These are phyloP conservation scores for Spongilla lacustris DNA, from an alignment of 37 sponge, comb jelly and placozoan genomes.

Conservation along the genomic window DNA sequence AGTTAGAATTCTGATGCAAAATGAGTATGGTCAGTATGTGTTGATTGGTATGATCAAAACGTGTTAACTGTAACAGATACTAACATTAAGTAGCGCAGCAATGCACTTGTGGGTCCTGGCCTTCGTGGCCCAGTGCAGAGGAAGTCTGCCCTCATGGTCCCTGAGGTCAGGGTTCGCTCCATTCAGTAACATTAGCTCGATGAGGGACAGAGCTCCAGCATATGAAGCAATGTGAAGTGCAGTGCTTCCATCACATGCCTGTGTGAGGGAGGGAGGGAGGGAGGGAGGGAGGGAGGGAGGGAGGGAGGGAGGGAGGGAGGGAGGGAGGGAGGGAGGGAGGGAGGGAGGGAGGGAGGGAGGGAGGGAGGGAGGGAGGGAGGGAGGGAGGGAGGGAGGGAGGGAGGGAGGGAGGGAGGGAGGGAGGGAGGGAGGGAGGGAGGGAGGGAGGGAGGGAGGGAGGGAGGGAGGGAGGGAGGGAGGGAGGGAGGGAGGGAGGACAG, in stretches of 20 bases:
- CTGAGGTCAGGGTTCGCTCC: slow-evolving; percentile 70
- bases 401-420: not conserved
- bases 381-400: not conserved
- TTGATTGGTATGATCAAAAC: not conserved
- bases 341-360: not conserved
- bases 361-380: not conserved
- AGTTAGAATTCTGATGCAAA: slow-evolving; percentile 19
- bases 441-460: not conserved
- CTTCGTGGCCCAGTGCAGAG: slow-evolving; percentile 84
- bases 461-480: not conserved
- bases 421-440: not conserved
- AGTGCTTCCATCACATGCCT: slow-evolving; percentile 74
- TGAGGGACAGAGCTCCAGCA: slow-evolving; percentile 63
- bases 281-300: not conserved
- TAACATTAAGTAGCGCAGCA: slow-evolving; percentile 55
- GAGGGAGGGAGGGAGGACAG: not conserved
- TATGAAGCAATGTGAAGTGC: slow-evolving; percentile 82
- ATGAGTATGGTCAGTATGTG: not conserved
- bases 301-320: not conserved
- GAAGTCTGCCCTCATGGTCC: slow-evolving; percentile 80
- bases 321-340: no score
- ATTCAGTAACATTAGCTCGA: slow-evolving; percentile 78
- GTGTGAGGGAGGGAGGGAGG: not conserved
- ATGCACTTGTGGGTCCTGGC: slow-evolving; percentile 44
- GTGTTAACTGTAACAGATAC: not conserved